These are phyloP conservation scores for Akabosia matsudoensis DNA, from an alignment of 1,140 invertebrate genomes.

Conservation along the genomic window DNA sequence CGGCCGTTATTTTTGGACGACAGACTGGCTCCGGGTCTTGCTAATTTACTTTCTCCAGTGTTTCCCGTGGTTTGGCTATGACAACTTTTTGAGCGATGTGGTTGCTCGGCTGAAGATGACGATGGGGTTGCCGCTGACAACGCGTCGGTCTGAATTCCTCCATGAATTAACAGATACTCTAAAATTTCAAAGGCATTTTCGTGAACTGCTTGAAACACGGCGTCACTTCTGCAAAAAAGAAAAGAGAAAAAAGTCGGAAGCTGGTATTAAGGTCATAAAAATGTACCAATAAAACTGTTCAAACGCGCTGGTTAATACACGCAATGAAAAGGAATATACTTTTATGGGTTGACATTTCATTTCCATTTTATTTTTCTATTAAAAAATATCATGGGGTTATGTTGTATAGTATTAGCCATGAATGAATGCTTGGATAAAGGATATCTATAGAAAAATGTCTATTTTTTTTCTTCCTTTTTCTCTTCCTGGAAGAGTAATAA, in stretches of 20 bases:
- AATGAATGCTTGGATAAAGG: no score
- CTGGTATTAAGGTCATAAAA: not conserved
- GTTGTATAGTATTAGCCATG: no score
- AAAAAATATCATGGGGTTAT: no score
- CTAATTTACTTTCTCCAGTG: not conserved
- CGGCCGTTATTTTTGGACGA: not conserved
- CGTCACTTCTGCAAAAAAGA: slow-evolving; percentile 39
- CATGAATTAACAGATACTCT: slow-evolving; percentile 28
- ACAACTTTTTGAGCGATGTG: not conserved
- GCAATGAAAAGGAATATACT: no score
- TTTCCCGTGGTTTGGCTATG: not conserved
- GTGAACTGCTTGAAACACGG: slow-evolving; percentile 43
- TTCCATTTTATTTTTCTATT: no score
- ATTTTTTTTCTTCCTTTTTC: no score
- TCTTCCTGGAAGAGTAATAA: no score
- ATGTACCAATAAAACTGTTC: no score
- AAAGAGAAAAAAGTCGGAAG: not conserved
- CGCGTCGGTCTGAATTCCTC: not conserved
- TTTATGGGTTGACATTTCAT: not conserved
- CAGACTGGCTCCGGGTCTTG: not conserved
- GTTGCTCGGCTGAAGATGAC: not conserved
- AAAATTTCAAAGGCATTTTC: slow-evolving; percentile 43
- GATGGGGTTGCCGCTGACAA: not conserved
- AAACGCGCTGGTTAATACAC: no score
- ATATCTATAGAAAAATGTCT: no score